Base-by-base conservation (phyloP, 2,888 invertebrate species). In the Lepeophtheirus nordmannii region DNA sequence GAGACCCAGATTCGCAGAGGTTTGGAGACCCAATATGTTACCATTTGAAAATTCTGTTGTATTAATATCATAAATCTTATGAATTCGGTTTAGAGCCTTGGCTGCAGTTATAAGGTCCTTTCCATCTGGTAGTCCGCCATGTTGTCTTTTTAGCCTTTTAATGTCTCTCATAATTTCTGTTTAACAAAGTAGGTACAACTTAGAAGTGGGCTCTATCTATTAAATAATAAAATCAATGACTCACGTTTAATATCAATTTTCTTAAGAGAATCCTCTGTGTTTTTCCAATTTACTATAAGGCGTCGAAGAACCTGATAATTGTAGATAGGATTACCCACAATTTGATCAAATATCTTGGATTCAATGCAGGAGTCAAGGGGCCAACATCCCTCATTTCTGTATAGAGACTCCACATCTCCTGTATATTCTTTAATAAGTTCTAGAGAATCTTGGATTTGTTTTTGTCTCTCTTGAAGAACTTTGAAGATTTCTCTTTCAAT, bases 221-320 rank as follows among this genome's bases (percentile, higher is more conserved):
- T 30, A 30, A 30, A 30, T 30, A 30, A 5, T 30, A 5, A 30
- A 7, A 30, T 30, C 30, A 5, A 30, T 30, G 30, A 30, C 30
- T 30, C 7, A 30, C 30, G 30, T 7, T 30, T 30, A 30, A 30
- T 56, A 38, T 63, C 63, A 20, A 63, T 56, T 23, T 46, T 56
- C 38, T 63, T 63, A 30, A 53, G 12, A n/a, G 63, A 46, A 9
- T 63, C 63, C 23, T 63, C 63, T 12, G 74, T 68, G 38, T 68
- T 69, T 11, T 69, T 67, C 73, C 73, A 74, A 67, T 73, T 70
- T 7, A 74, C 70, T 1, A 72, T 70, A n/a, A 74, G 68, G 7
- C 74, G 67, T 65, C 72, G 72, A 67, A 74, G 69, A 30, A 74
- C 69, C 61, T 74, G 74, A 67, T 71, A 74, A 14, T 73, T 73